phyloP scores from a whole-genome alignment of 2,888 invertebrate genomes.

The Agonum fuliginosum region DNA sequence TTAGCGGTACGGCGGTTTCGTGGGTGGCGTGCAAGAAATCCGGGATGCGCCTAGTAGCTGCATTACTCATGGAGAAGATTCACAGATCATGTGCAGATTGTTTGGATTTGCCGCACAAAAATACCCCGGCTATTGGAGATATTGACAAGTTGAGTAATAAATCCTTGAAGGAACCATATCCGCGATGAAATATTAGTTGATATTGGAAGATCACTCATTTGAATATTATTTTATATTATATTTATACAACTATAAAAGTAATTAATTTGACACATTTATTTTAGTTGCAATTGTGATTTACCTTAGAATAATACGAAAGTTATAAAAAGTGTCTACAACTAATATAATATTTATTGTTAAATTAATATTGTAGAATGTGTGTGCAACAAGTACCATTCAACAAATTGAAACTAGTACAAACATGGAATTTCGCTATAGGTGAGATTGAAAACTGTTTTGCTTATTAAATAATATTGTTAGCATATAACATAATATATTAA shows the following conservation, averaged over 20 bases:
- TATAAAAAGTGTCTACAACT: too few species aligned
- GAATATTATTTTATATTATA: not conserved
- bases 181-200: not conserved
- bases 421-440: too few species aligned
- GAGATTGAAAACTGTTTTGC: too few species aligned
- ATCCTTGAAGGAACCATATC: not conserved
- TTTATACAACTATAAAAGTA: not conserved
- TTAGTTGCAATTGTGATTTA: too few species aligned
- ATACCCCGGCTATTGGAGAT: not conserved
- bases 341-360: too few species aligned
- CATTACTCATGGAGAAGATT: slow-evolving; percentile 46
- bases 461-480: too few species aligned
- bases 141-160: not conserved
- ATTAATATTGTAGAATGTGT: too few species aligned
- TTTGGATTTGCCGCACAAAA: slow-evolving; percentile 1
- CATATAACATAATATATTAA: too few species aligned
- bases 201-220: not conserved
- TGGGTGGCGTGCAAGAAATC: slow-evolving; percentile 40
- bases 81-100: not conserved
- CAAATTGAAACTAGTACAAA: too few species aligned
- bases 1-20: not conserved
- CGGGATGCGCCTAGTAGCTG: slow-evolving; percentile 44
- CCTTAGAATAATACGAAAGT: too few species aligned
- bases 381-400: too few species aligned
- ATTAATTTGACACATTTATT: too few species aligned